Conservation (phyloP, 2,113 vertebrate species). For the Phocoena sinus region DNA sequence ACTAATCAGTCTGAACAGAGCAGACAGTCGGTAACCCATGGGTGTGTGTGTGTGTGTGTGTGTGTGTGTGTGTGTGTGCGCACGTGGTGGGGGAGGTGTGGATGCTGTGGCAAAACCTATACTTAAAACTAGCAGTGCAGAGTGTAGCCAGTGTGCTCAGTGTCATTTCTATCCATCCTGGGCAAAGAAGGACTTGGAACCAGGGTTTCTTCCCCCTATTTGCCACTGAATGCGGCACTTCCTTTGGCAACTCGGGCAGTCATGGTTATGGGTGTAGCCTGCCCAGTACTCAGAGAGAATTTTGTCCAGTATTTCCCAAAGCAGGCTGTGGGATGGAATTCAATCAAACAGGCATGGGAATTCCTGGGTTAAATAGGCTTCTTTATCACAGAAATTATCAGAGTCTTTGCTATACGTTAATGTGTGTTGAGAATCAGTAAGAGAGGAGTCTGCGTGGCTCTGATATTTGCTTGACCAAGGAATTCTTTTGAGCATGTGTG, state of each 20-base stretch:
- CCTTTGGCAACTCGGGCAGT: no score
- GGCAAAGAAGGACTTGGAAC: background rate
- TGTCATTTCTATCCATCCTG: background rate
- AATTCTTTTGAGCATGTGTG: accelerated
- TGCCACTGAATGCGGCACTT: background rate
- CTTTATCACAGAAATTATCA: background rate
- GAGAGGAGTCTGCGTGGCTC: background rate
- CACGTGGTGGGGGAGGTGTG: background rate
- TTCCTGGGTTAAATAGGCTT: background rate
- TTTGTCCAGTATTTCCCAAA: background rate
- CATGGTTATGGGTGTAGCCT: accelerated
- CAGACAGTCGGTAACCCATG: accelerated
- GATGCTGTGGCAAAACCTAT: background rate
- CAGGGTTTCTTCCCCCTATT: accelerated
- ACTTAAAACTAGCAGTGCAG: background rate
- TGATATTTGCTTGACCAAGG: background rate
- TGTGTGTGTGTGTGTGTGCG: background rate
- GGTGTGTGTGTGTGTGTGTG: background rate
- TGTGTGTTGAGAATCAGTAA: accelerated
- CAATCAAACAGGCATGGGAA: background rate
- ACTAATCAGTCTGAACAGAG: background rate
- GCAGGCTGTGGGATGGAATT: background rate
- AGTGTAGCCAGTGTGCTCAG: accelerated
- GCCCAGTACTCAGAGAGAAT: background rate
- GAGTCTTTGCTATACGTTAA: background rate